Percentiles rank a stretch among this genome's conserved stretches.
Evolutionary conservation across 2,113 vertebrate genomes (phyloP).

Genomic region (Protobothrops mucrosquamatus): DNA sequence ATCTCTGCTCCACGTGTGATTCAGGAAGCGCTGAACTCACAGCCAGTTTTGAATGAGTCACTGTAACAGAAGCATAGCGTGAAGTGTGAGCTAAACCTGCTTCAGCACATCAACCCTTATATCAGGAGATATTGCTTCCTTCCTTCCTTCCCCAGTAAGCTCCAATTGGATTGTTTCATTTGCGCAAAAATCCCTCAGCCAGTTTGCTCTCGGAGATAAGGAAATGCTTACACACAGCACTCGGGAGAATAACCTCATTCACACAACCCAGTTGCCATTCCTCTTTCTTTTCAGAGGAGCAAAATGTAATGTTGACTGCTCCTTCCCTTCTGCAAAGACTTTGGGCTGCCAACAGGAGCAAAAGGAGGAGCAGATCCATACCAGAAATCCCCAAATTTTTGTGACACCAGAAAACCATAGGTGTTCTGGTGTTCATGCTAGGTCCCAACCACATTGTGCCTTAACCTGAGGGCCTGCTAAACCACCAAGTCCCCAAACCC

Average conservation of each 20-base stretch:
- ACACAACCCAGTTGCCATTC: background rate
- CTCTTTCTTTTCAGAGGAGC: no score
- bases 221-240: background rate
- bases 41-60: slow-evolving; percentile 60
- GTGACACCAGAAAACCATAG: background rate
- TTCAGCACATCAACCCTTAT: slow-evolving; percentile 37
- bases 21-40: slow-evolving; percentile 49
- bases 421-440: background rate
- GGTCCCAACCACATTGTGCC: background rate
- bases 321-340: no score
- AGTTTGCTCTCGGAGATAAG: background rate
- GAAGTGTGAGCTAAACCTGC: background rate
- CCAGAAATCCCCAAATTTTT: background rate
- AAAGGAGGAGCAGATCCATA: no score
- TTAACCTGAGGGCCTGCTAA: background rate
- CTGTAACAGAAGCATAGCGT: slow-evolving; percentile 50
- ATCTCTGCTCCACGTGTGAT: slow-evolving; percentile 28
- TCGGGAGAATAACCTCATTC: background rate
- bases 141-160: slow-evolving; percentile 20
- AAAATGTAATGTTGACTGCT: background rate
- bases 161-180: slow-evolving; percentile 29
- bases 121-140: slow-evolving; percentile 32
- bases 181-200: slow-evolving; percentile 1
- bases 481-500: background rate
- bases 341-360: background rate